Evolutionary conservation across 2,888 invertebrate species (phyloP).

Genomic region (Seira sanloemensis): DNA sequence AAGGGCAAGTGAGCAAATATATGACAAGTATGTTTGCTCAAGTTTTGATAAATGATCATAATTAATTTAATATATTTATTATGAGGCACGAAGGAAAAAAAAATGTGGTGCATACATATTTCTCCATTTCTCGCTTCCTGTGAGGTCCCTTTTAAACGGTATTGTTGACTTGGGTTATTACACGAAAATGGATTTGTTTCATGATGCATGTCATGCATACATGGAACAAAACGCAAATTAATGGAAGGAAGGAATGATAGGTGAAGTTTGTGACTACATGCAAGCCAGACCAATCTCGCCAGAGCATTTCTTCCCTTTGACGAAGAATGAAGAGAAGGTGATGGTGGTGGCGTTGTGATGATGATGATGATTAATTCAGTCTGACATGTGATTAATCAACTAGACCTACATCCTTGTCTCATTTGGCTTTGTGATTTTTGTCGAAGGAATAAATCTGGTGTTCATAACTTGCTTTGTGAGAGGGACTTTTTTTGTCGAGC

Average conservation of each 20-base stretch:
- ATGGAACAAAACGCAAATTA: background rate
- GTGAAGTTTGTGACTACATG: background rate
- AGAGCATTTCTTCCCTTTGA: background rate
- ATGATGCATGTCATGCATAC: background rate
- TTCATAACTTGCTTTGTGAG: too few species aligned
- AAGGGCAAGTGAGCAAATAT: background rate
- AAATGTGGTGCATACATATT: background rate
- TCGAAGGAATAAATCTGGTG: too few species aligned
- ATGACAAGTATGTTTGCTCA: slow-evolving; percentile 3
- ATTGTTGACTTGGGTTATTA: background rate
- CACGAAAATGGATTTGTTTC: background rate
- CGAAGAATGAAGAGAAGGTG: background rate
- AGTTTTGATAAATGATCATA: slow-evolving; percentile 18
- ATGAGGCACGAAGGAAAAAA: background rate
- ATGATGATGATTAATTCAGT: slow-evolving; percentile 58
- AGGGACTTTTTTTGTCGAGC: too few species aligned
- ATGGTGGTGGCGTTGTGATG: slow-evolving; percentile 19
- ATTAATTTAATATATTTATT: background rate
- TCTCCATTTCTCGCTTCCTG: background rate
- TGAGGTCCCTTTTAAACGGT: background rate
- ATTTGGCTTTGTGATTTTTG: too few species aligned
- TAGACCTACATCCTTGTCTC: slow-evolving; percentile 51
- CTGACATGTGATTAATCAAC: slow-evolving; percentile 62
- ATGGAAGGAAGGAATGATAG: background rate
- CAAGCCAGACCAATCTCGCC: too few species aligned